phyloP scores from a whole-genome alignment of 2,113 vertebrate genomes.

The Ophiodon elongatus region DNA sequence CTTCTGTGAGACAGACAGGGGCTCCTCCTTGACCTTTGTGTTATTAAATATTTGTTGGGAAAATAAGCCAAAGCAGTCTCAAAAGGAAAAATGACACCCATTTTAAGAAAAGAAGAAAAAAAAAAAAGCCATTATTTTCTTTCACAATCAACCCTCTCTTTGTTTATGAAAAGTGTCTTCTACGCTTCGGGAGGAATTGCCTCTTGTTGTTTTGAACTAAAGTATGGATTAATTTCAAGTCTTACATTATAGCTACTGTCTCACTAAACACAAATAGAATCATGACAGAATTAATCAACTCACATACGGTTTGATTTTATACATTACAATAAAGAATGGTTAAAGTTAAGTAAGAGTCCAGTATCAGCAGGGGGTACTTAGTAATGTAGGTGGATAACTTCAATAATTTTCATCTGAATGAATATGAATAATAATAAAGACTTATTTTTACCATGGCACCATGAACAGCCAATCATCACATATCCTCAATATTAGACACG shows the following conservation, averaged over 20 bases:
- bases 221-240: not conserved
- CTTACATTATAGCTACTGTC: not conserved
- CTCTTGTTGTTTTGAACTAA: not conserved
- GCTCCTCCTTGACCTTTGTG: constrained; percentile 78
- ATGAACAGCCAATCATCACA: constrained; percentile 22
- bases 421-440: constrained; percentile 24
- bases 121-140: not conserved
- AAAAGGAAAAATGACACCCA: constrained; percentile 28
- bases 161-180: not conserved
- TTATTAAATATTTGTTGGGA: constrained; percentile 80
- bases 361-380: not conserved
- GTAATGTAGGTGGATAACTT: not conserved
- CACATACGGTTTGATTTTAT: not conserved
- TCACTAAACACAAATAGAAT: not conserved
- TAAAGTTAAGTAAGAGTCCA: not conserved
- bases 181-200: not conserved
- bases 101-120: not conserved
- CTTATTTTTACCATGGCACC: constrained; percentile 11
- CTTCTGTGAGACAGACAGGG: constrained; percentile 50
- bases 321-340: not conserved
- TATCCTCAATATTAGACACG: constrained; percentile 16
- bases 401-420: not conserved
- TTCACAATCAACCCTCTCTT: not conserved
- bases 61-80: constrained; percentile 53
- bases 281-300: not conserved